These are phyloP conservation scores for Mesocentrotus franciscanus DNA, from an alignment of 53 echinoderm and acorn worm species.

Conservation along the genomic window DNA sequence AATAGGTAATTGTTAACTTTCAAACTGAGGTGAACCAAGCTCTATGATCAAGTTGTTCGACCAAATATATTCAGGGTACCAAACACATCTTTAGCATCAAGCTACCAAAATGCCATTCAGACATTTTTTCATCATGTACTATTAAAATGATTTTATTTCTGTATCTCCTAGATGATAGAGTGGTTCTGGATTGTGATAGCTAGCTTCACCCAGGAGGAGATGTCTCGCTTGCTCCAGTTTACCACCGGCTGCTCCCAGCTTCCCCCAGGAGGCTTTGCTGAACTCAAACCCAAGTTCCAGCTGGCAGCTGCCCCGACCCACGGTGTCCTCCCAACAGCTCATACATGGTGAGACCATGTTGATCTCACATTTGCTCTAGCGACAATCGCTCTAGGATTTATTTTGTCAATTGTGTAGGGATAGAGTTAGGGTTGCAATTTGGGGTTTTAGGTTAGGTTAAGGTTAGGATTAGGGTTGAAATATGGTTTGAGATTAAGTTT, in stretches of 20 bases:
- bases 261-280: slow-evolving; percentile 90
- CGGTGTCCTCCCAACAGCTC: slow-evolving; percentile 91
- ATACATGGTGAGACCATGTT: slow-evolving; percentile 83
- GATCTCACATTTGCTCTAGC: not conserved
- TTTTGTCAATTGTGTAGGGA: too few relatives aligned
- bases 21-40: too few relatives aligned
- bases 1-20: too few relatives aligned
- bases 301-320: slow-evolving; percentile 85
- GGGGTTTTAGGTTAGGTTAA: too few relatives aligned
- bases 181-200: slow-evolving; percentile 98
- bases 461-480: too few relatives aligned
- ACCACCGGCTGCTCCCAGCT: slow-evolving; percentile 97
- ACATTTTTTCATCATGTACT: not conserved
- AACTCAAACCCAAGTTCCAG: slow-evolving; percentile 95
- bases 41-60: too few relatives aligned
- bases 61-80: not conserved
- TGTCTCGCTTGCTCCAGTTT: slow-evolving; percentile 95
- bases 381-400: too few relatives aligned
- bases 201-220: slow-evolving; percentile 98
- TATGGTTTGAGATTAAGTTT: too few relatives aligned
- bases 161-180: slow-evolving; percentile 74
- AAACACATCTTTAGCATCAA: not conserved
- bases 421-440: too few relatives aligned
- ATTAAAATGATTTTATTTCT: not conserved
- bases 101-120: not conserved